Evolutionary conservation across 2,113 vertebrate species (phyloP).

Genomic region (Pseudorhombus dupliciocellatus): DNA sequence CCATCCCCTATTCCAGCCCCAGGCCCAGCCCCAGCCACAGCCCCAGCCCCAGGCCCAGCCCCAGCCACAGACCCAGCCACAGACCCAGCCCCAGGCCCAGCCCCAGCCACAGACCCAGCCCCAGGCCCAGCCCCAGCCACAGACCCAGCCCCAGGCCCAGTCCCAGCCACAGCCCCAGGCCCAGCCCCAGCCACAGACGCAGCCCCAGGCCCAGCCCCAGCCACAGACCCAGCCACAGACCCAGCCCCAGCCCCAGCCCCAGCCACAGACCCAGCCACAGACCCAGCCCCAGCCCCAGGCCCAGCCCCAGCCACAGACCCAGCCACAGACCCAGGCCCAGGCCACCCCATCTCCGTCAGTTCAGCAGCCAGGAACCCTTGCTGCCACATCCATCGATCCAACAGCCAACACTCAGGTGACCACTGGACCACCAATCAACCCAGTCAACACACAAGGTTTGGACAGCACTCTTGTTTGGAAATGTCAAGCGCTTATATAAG

Average conservation of each 20-base stretch:
- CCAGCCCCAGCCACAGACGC: conserved; percentile 9
- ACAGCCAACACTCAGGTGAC: conserved; percentile 18
- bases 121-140: conserved; percentile 3
- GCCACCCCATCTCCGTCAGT: conserved; percentile 6
- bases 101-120: background rate
- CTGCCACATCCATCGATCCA: background rate
- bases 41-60: background rate
- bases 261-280: too few species aligned
- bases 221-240: too few species aligned
- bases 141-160: background rate
- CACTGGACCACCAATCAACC: background rate
- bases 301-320: conserved; percentile 8
- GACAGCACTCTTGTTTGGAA: background rate
- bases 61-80: too few species aligned
- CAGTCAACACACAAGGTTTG: conserved; percentile 51
- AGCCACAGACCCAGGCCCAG: background rate
- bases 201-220: conserved; percentile 1
- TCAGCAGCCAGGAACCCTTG: background rate
- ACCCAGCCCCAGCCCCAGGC: background rate
- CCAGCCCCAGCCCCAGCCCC: background rate
- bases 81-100: background rate
- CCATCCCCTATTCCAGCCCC: conserved; percentile 25
- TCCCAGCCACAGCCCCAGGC: background rate
- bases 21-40: conserved; percentile 8
- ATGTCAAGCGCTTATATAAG: too few species aligned